These are phyloP conservation scores for Chloropsis cyanopogon DNA, from an alignment of 2,113 vertebrate species.

Conservation along the genomic window DNA sequence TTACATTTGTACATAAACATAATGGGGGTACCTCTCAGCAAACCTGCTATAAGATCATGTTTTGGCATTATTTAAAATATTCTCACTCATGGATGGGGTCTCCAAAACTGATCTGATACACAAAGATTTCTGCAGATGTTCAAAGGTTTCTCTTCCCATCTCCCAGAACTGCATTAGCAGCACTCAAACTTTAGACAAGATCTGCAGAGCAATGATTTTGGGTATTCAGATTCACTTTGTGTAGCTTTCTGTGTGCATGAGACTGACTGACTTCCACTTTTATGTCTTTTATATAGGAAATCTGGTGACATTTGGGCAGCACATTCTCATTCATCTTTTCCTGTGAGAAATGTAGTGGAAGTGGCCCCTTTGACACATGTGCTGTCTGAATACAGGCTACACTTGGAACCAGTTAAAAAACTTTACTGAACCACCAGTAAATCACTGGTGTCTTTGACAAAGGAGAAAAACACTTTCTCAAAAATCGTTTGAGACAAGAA, in stretches of 20 bases:
- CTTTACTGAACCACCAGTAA: not conserved
- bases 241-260: not conserved
- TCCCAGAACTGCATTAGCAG: not conserved
- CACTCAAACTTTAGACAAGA: not conserved
- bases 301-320: not conserved
- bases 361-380: conserved; percentile 7
- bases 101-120: not conserved
- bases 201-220: not conserved
- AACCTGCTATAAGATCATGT: not conserved
- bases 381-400: not conserved
- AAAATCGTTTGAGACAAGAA: conserved; percentile 19
- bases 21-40: not conserved
- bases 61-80: not conserved
- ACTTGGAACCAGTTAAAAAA: conserved; percentile 12
- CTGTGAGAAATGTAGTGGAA: not conserved
- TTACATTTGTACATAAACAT: not conserved
- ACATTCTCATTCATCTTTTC: conserved; percentile 16
- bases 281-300: not conserved
- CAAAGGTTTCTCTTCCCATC: not conserved
- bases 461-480: conserved; percentile 22
- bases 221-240: not conserved
- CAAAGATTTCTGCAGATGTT: not conserved
- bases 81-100: not conserved
- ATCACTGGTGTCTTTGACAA: conserved; percentile 18
- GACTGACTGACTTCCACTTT: not conserved